Evolutionary conservation across 2,113 vertebrate genomes (phyloP), one percentile per base, ranked within the genome.

Genomic region (Spermophilus dauricus): DNA sequence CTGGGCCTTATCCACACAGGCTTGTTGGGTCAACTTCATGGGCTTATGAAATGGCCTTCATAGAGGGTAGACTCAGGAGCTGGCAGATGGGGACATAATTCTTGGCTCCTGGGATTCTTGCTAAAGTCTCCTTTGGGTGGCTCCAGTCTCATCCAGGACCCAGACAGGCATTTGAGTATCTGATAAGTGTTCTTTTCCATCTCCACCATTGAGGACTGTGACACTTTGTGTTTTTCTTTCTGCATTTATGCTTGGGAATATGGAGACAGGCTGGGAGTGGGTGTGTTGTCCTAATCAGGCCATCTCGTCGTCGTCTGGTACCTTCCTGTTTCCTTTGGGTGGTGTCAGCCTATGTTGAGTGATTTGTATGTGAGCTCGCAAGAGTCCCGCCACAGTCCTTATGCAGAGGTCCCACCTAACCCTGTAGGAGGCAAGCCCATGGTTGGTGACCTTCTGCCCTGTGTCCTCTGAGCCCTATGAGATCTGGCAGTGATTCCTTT

Each of bases 261-360:
- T 48, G 58, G 58, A 48, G 53, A 65, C 65, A 75, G 58, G 51
- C 87, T 58, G 48, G 53, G 76, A 61, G 85, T 76, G 73, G 94
- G 39, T 48, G 48, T 93, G 73, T 56, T 88, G 93, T 93, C 83
- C 30, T 11, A 28, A 34, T 61, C 48, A 6, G 85, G 89, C 86
- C 16, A 13, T 73, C 53, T 48, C 6, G 0, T 48, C 3, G 28
- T 76, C 86, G n/a, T n/a, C n/a, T 89, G 73, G 53, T n/a, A 17
- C 93, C 65, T 56, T 61, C 86, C 65, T 24, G 26, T 91, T 78
- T 56, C 69, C 81, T 58, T 56, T 85, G 48, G 45, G 53, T 45
- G 48, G 8, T 5, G 17, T 20, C 37, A 37, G 53, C 83, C 39
- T 7, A 4, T 65, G 65, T 84, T 1, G 37, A 32, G 56, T 17